These are phyloP conservation scores for Cichladusa arquata DNA, from an alignment of 2,113 vertebrate species.

Conservation along the genomic window DNA sequence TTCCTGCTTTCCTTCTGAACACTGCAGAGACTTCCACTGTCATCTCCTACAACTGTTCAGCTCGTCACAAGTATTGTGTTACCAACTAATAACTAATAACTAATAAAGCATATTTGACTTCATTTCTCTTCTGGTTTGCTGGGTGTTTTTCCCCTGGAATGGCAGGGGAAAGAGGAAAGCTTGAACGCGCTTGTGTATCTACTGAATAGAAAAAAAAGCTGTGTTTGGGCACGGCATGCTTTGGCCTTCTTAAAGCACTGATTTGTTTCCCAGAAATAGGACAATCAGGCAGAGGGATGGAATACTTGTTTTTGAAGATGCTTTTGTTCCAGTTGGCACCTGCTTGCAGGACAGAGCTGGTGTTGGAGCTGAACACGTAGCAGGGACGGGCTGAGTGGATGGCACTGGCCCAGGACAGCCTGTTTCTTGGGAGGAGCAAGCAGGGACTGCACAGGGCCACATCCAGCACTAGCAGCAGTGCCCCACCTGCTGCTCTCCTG, in stretches of 20 bases:
- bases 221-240: not conserved
- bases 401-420: not conserved
- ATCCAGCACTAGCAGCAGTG: not conserved
- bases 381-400: not conserved
- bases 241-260: slow-evolving; percentile 16
- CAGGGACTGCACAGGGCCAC: not conserved
- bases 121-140: slow-evolving; percentile 21
- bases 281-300: not conserved
- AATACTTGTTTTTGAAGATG: not conserved
- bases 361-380: fast-evolving
- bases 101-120: slow-evolving; percentile 79
- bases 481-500: not conserved
- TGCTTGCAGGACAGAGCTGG: not conserved
- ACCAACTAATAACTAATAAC: slow-evolving; percentile 86
- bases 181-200: not conserved
- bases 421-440: not conserved
- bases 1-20: slow-evolving; percentile 72
- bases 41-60: slow-evolving; percentile 78
- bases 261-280: not conserved
- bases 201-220: not conserved
- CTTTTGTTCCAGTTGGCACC: not conserved
- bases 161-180: not conserved
- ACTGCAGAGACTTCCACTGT: slow-evolving; percentile 75
- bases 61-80: slow-evolving; percentile 83
- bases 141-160: not conserved